Evolutionary conservation across 1,140 invertebrate species (phyloP), one percentile per base, ranked within the genome.

Genomic region (Drepana arcuata): DNA sequence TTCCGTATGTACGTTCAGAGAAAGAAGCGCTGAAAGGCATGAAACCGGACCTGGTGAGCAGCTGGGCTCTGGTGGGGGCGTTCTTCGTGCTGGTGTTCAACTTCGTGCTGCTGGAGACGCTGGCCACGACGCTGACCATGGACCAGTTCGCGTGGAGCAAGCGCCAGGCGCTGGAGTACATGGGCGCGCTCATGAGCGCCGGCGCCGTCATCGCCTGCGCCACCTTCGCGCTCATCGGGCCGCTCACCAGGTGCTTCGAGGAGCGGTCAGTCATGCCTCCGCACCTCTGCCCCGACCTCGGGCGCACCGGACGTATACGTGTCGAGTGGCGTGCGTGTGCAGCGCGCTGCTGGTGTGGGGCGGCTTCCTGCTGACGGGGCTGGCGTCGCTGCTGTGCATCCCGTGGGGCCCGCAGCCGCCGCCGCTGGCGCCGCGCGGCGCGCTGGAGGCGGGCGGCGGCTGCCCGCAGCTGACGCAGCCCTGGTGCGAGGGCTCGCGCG

Each of bases 81-180:
- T 96, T 96, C 73, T 95, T 95, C 75, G 87, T 94, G 38, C 85
- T 95, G 32, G 90, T 94, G 14, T 95, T 95, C 69, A 94, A 95
- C 73, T 96, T 96, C 81, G 93, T 95, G 42, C 86, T 96, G 31
- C 85, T 95, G 55, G 95, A 97, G 86, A 95, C 94, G 21, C 85
- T 96, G 42, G 93, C 89, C 18, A 95, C 93, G 7, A 89, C 93
- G 1, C 78, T 96, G 18, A 92, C 91, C 3, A 95, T 95, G 91
- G 93, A 96, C 68, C 93, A 95, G 85, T 95, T 95, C 82, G 93
- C 88, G 3, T 96, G 94, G 94, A 89, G 88, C 16, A 91, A 93
- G 72, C 64, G 84, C 12, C 84, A 93, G 63, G 90, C 94, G 3
- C 79, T 95, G 0, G 86, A 89, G 56, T 92, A 95, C 64, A 91